Evolutionary conservation across 1,140 invertebrate species (phyloP).

Genomic region (Drosophila tropicalis): DNA sequence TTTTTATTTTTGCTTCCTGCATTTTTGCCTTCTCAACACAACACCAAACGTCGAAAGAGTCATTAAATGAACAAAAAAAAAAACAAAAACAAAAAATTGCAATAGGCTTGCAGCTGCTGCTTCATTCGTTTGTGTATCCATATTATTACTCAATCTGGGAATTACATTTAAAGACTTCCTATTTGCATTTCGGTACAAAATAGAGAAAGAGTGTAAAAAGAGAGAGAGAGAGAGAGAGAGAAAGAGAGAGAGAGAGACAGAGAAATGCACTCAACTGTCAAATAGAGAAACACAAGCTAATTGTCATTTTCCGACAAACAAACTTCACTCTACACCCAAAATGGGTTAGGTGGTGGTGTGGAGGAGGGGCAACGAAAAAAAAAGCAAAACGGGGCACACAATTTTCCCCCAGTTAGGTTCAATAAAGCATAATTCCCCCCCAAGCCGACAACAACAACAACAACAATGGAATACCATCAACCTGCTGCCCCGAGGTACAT

Average conservation of each 20-base stretch:
- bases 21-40: slow-evolving; percentile 30
- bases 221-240: slow-evolving; percentile 19
- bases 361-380: slow-evolving; percentile 12
- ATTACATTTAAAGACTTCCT: slow-evolving; percentile 69
- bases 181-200: slow-evolving; percentile 14
- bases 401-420: slow-evolving; percentile 39
- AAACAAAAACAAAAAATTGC: slow-evolving; percentile 60
- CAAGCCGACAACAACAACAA: slow-evolving; percentile 8
- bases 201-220: slow-evolving; percentile 26
- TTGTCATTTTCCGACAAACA: slow-evolving; percentile 78
- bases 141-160: slow-evolving; percentile 76
- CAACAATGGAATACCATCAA: slow-evolving; percentile 40
- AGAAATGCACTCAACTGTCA: slow-evolving; percentile 72
- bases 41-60: slow-evolving; percentile 47
- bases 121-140: slow-evolving; percentile 40
- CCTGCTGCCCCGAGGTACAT: slow-evolving; percentile 50
- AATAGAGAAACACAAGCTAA: slow-evolving; percentile 62
- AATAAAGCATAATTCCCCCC: slow-evolving; percentile 62
- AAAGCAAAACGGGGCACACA: slow-evolving; percentile 11
- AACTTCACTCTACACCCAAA: slow-evolving; percentile 46
- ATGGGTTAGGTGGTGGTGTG: background rate
- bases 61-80: slow-evolving; percentile 63
- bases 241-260: slow-evolving; percentile 19
- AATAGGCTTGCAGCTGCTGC: slow-evolving; percentile 33
- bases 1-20: slow-evolving; percentile 66